Percentiles rank a stretch among this genome's conserved stretches.
These are phyloP conservation scores for Bubalus kerabau DNA, from an alignment of 2,113 vertebrate species.

Conservation along the genomic window DNA sequence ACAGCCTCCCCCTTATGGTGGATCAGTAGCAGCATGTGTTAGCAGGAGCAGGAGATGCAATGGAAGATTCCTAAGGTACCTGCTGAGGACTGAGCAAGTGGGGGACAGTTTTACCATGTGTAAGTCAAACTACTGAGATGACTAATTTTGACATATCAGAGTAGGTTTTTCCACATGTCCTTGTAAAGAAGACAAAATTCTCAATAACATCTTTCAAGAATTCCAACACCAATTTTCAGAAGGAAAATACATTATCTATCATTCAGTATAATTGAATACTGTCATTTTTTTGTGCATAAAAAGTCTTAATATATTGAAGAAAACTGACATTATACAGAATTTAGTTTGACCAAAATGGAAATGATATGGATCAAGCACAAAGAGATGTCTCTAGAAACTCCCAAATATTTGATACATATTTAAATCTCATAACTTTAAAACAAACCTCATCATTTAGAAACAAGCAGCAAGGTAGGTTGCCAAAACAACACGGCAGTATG, in stretches of 20 bases:
- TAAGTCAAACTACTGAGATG: not conserved
- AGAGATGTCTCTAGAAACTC: too few relatives aligned
- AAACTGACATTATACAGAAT: too few relatives aligned
- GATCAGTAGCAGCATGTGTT: not conserved
- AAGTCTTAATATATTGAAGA: too few relatives aligned
- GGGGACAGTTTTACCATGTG: not conserved
- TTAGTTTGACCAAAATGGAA: too few relatives aligned
- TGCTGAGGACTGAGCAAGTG: not conserved
- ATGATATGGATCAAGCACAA: too few relatives aligned
- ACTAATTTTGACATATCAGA: not conserved
- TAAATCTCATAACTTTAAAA: too few relatives aligned
- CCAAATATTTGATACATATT: too few relatives aligned
- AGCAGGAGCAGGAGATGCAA: not conserved
- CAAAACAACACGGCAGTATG: not conserved
- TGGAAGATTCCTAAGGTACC: not conserved
- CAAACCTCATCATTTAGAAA: not conserved
- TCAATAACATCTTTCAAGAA: not conserved
- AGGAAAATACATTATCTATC: not conserved
- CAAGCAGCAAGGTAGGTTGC: not conserved
- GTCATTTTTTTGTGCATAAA: not conserved
- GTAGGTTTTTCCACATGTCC: not conserved
- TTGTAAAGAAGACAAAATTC: not conserved
- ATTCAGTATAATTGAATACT: not conserved
- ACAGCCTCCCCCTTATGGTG: not conserved
- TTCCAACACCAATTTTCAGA: not conserved